Conservation (phyloP, 1,140 invertebrate species). For the Mactra quadrangularis region DNA sequence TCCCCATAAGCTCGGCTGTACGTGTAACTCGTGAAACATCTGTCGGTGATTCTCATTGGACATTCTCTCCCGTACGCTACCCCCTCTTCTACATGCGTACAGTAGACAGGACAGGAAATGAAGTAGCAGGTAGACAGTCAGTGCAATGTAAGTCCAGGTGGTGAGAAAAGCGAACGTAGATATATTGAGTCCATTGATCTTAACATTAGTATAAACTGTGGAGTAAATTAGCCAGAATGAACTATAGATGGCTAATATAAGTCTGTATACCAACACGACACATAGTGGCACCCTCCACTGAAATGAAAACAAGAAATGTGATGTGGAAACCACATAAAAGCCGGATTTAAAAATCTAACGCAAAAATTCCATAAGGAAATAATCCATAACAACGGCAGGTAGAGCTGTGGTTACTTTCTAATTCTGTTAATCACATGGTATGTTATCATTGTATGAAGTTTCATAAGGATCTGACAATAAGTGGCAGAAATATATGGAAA, state of each 20-base stretch:
- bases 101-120: slow-evolving; percentile 63
- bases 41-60: slow-evolving; percentile 36
- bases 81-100: slow-evolving; percentile 17
- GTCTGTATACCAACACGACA: slow-evolving; percentile 61
- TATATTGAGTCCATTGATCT: neutral
- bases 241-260: slow-evolving; percentile 57
- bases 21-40: slow-evolving; percentile 34
- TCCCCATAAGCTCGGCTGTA: slow-evolving; percentile 9
- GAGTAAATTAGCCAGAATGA: slow-evolving; percentile 53
- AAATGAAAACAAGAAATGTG: slow-evolving; percentile 37
- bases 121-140: slow-evolving; percentile 69
- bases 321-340: too few relatives aligned
- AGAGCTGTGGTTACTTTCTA: too few relatives aligned
- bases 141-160: slow-evolving; percentile 75
- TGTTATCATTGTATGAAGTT: too few relatives aligned
- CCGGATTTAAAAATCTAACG: too few relatives aligned
- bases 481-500: too few relatives aligned
- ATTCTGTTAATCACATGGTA: too few relatives aligned
- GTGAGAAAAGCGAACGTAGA: slow-evolving; percentile 71
- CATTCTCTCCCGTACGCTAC: neutral
- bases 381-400: too few relatives aligned
- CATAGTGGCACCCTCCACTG: slow-evolving; percentile 65
- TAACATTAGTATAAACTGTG: neutral
- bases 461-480: too few relatives aligned
- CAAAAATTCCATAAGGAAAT: too few relatives aligned